A percentile compares a stretch with the other conserved stretches of the same genome.
These are phyloP conservation scores for Australoheros facetus DNA, from an alignment of 2,797 vertebrate genomes.

Conservation along the genomic window DNA sequence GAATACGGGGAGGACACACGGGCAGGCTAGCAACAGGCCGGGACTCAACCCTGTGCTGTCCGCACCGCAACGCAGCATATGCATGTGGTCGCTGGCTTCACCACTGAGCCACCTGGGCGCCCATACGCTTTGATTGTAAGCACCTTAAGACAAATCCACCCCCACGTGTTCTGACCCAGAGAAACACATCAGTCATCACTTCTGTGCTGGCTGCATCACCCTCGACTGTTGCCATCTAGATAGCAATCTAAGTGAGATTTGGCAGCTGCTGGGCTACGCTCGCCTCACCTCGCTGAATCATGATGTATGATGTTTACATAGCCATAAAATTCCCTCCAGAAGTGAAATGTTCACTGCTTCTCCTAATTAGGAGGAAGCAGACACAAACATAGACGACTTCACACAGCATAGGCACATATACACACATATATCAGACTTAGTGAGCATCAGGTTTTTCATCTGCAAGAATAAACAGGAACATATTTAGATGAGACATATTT, in stretches of 20 bases:
- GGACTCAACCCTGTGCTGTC: too few species aligned
- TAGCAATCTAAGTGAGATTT: conserved; percentile 59
- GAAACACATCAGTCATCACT: conserved; percentile 50
- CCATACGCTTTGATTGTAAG: background rate
- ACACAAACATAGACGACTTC: conserved; percentile 50
- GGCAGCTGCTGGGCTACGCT: conserved; percentile 58
- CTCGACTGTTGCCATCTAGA: conserved; percentile 48
- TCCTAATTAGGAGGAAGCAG: conserved; percentile 70
- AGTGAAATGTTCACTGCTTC: conserved; percentile 61
- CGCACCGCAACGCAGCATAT: too few species aligned
- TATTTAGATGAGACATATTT: conserved; percentile 30
- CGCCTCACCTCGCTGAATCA: conserved; percentile 69
- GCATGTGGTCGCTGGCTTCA: too few species aligned
- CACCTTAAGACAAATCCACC: conserved; percentile 7
- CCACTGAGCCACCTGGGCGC: too few species aligned
- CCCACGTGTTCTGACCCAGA: conserved; percentile 32
- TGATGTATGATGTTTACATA: conserved; percentile 75
- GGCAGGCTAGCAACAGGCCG: too few species aligned
- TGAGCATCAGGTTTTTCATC: conserved; percentile 30
- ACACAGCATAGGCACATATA: conserved; percentile 15
- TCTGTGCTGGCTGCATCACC: conserved; percentile 32
- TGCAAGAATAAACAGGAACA: conserved; percentile 34
- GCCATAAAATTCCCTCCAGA: conserved; percentile 71
- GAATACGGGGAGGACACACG: too few species aligned
- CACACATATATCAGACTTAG: conserved; percentile 21